Evolutionary conservation across 1,140 invertebrate species (phyloP).

Genomic region (Euura lappo): DNA sequence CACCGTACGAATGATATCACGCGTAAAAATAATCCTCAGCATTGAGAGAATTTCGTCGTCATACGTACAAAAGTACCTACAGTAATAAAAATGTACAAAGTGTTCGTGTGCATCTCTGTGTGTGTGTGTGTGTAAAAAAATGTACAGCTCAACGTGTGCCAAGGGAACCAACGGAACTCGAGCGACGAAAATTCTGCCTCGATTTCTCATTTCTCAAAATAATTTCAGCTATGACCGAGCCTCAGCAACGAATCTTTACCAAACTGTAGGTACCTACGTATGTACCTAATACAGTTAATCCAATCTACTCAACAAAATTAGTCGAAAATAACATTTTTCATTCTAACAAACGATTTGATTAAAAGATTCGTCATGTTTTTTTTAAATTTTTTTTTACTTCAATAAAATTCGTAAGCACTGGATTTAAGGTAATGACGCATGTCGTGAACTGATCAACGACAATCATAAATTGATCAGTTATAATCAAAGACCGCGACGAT

Average conservation of each 20-base stretch:
- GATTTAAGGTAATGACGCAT: too few species aligned
- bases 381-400: too few species aligned
- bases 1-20: neutral
- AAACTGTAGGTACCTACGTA: too few species aligned
- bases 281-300: neutral
- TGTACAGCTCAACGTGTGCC: neutral
- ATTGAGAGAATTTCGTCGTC: neutral
- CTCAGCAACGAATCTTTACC: neutral
- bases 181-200: neutral
- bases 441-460: too few species aligned
- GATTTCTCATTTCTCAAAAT: constrained; percentile 8
- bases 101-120: too few species aligned
- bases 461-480: neutral
- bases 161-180: neutral
- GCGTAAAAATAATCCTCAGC: constrained; percentile 9
- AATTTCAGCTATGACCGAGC: neutral
- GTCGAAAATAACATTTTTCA: too few species aligned
- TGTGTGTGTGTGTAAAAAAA: neutral
- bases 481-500: neutral
- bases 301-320: neutral
- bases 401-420: too few species aligned
- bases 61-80: too few species aligned
- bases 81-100: too few species aligned
- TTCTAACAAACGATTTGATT: too few species aligned
- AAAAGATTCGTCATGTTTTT: too few species aligned